Evolutionary conservation across 2,888 invertebrate species (phyloP).

Genomic region (Sceliomorpha sp.): DNA sequence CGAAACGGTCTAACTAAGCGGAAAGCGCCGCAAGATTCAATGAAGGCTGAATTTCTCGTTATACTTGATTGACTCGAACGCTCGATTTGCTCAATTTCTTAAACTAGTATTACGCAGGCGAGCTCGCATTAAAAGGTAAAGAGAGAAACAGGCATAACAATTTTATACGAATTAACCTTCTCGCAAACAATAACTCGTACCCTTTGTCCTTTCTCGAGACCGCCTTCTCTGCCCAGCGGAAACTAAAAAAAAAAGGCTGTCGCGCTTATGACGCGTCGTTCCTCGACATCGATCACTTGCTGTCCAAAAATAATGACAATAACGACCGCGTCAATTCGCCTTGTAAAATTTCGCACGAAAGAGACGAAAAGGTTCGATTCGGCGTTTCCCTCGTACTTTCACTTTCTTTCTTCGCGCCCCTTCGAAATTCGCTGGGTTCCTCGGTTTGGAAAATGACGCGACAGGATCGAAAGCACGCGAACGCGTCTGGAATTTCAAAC

Average conservation of each 20-base stretch:
- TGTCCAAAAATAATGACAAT: no score
- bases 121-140: slow-evolving; percentile 39
- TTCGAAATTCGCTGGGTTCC: slow-evolving; percentile 6
- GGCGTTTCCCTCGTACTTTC: no score
- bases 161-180: slow-evolving; percentile 17
- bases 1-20: slow-evolving; percentile 48
- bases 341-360: no score
- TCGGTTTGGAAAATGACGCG: slow-evolving; percentile 17
- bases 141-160: slow-evolving; percentile 14
- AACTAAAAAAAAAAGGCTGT: no score
- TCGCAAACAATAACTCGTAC: neutral
- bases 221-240: no score
- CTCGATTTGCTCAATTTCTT: slow-evolving; percentile 51
- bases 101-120: slow-evolving; percentile 53
- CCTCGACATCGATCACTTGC: no score
- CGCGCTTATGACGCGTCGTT: no score
- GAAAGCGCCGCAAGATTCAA: slow-evolving; percentile 43
- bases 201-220: no score
- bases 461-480: slow-evolving; percentile 37
- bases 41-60: slow-evolving; percentile 55
- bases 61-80: slow-evolving; percentile 52
- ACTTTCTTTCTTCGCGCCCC: neutral
- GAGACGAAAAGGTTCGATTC: no score
- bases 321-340: no score
- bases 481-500: slow-evolving; percentile 61